These are phyloP conservation scores for Bombus sibiricus DNA, from an alignment of 1,140 invertebrate species.

Conservation along the genomic window DNA sequence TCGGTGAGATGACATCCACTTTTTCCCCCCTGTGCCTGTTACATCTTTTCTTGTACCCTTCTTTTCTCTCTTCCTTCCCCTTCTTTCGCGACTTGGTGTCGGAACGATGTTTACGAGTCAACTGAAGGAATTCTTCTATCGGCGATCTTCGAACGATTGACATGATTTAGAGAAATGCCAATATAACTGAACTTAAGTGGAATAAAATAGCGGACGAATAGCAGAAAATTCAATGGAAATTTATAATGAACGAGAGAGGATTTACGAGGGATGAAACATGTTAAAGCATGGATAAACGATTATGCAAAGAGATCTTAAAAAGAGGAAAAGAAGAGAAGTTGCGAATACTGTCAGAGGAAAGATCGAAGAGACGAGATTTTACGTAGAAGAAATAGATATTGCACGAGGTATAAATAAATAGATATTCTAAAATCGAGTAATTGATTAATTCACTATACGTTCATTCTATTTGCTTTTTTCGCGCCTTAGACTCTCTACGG, in stretches of 20 bases:
- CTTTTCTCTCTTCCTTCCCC: background rate
- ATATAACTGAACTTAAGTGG: background rate
- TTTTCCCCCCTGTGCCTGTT: background rate
- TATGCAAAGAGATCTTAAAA: background rate
- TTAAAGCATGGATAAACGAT: background rate
- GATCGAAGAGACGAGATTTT: background rate
- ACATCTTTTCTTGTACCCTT: background rate
- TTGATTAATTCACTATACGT: background rate
- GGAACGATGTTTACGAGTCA: background rate
- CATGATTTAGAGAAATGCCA: background rate
- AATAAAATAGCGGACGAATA: background rate
- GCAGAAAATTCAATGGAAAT: background rate
- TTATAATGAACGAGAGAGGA: background rate
- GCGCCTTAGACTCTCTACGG: constrained; percentile 6
- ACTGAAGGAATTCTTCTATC: background rate
- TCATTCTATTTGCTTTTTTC: constrained; percentile 38
- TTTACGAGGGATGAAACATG: background rate
- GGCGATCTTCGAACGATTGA: background rate
- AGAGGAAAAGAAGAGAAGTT: background rate
- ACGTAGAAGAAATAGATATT: background rate
- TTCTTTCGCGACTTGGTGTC: background rate
- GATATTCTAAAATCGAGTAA: no score
- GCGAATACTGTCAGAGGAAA: background rate
- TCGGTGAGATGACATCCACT: constrained; percentile 15
- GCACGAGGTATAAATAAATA: no score